These are phyloP conservation scores for Latrodectus elegans DNA, from an alignment of 2,888 invertebrate species.

Conservation along the genomic window DNA sequence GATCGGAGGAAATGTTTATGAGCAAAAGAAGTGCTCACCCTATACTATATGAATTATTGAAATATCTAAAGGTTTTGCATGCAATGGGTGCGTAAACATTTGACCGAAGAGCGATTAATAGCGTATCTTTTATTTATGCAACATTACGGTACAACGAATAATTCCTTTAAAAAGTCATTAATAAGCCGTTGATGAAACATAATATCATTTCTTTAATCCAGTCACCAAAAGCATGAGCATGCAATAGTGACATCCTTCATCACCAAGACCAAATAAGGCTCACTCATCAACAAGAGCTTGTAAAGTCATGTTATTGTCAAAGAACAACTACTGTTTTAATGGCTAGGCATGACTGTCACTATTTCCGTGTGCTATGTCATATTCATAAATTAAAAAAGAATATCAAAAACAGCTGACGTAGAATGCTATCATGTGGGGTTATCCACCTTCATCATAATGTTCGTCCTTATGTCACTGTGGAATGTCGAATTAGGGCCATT, in stretches of 20 bases:
- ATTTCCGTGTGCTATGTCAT: not conserved
- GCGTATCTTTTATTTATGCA: not conserved
- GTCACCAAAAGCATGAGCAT: constrained; percentile 9
- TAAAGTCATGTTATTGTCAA: not conserved
- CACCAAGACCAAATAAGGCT: not conserved
- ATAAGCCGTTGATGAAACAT: not conserved
- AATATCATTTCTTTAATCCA: not conserved
- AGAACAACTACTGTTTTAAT: not conserved
- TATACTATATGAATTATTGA: not conserved
- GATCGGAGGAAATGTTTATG: not conserved
- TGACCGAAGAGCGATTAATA: not conserved
- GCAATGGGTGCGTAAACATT: not conserved
- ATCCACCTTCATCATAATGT: not conserved
- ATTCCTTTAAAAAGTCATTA: not conserved
- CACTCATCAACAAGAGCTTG: not conserved
- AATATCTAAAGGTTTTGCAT: not conserved
- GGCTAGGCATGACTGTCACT: not conserved
- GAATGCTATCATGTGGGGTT: not conserved
- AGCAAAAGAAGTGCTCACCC: not conserved
- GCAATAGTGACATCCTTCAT: not conserved
- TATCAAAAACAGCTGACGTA: not conserved
- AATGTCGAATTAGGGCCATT: not conserved
- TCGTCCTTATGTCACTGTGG: not conserved
- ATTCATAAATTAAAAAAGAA: not conserved
- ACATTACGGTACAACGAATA: not conserved